Base-by-base conservation (phyloP, 2,797 vertebrate genomes). In the Chaetodon trifasciatus region DNA sequence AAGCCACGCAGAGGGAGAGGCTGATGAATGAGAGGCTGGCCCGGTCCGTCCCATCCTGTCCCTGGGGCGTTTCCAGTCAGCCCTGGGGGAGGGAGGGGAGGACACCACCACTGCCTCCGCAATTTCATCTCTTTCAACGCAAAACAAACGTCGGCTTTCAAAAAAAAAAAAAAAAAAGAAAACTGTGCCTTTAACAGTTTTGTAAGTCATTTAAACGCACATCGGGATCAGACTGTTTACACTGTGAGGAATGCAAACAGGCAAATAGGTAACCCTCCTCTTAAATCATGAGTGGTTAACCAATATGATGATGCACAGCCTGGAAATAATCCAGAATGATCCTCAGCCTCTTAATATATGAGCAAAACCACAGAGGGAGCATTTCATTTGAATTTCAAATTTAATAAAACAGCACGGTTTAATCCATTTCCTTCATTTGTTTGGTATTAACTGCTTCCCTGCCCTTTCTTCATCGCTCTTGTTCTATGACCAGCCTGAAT, bases 351-450 rank as follows among this genome's bases (percentile, higher is more conserved):
- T 72, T 70, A 79, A 86, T 80, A 70, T 77, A 78, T 69, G 61
- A 76, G 47, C 44, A 63, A 70, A 92, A 91, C 94, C 96, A 91
- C 90, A 92, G 47, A 35, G 94, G 95, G 94, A 91, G 93, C 95
- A 94, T 96, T 96, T 96, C 93, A 97, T 98, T 97, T 97, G 96
- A 97, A 97, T 97, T 97, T 98, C 96, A 97, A 96, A 97, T 98
- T 96, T 97, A 97, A 98, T 88, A 83, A 97, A 97, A 96, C 95
- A 96, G 95, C 94, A 96, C 94, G 94, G 95, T 97, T 96, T 96
- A 97, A 97, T 97, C 95, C 95, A 96, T 96, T 97, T 96, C 96
- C 96, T 96, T 97, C 96, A 97, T 96, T 97, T 96, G 96, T 96
- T 96, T 96, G 95, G 96, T 97, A 96, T 97, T 96, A 97, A 96